A percentile compares a stretch with the other conserved stretches of the same genome.
phyloP scores from a whole-genome alignment of 2,888 invertebrate species.

The Noctua janthina region DNA sequence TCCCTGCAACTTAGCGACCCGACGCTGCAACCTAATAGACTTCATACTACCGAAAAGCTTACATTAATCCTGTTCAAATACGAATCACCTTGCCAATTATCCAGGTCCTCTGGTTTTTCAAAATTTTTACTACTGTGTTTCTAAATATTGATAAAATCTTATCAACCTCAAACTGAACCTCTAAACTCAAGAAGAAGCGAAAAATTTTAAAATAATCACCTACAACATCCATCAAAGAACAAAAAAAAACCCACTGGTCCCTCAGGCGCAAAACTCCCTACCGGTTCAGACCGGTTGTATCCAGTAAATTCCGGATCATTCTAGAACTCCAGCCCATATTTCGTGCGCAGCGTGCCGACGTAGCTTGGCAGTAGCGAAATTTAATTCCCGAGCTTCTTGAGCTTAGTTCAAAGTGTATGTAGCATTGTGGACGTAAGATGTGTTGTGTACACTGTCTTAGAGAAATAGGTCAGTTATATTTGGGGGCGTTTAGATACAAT shows the following conservation, averaged over 20 bases:
- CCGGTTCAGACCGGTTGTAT: constrained; percentile 68
- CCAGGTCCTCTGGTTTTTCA: too few species aligned
- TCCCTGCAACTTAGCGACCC: too few species aligned
- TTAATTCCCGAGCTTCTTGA: constrained; percentile 80
- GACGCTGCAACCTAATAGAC: not conserved
- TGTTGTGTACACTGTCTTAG: constrained; percentile 24
- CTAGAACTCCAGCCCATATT: constrained; percentile 73
- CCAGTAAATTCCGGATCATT: constrained; percentile 72
- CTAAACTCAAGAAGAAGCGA: constrained; percentile 6
- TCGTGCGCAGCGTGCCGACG: constrained; percentile 76
- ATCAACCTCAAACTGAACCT: constrained; percentile 6
- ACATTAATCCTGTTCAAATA: not conserved
- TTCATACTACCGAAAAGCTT: not conserved
- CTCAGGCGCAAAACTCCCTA: constrained; percentile 49
- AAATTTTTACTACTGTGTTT: too few species aligned
- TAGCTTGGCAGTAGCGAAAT: constrained; percentile 74
- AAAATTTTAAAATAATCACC: constrained; percentile 40
- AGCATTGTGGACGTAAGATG: constrained; percentile 41
- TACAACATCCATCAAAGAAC: constrained; percentile 42
- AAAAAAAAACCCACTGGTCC: constrained; percentile 40
- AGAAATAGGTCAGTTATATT: constrained; percentile 48
- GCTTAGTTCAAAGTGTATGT: constrained; percentile 61
- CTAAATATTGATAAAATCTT: not conserved
- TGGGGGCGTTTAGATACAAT: constrained; percentile 14
- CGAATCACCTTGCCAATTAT: not conserved